Evolutionary conservation across 2,113 vertebrate species (phyloP), one percentile per base, ranked within the genome.

Genomic region (Anas platyrhynchos): DNA sequence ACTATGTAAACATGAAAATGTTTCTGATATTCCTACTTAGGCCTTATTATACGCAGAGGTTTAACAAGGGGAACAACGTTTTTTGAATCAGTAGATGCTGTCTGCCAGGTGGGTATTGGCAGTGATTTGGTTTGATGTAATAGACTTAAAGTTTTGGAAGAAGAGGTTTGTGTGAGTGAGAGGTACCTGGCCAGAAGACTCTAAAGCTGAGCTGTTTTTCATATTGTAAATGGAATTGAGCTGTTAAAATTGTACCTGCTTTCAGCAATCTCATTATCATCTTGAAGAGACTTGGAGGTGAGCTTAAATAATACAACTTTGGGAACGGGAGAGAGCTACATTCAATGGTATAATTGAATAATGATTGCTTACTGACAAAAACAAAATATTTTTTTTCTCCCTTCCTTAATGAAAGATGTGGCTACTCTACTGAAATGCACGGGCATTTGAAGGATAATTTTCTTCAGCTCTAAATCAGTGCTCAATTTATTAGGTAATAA

Each of bases 11-110:
- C 83, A 59, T n/a, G 56, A 61, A 67, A 89, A 76, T 80, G 32
- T 38, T 31, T 83, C 78, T 91, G 87, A 96, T 97, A 87, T 67
- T 95, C 88, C 86, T 89, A 69, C 89, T 62, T 77, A 71, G 68
- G 55, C 67, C 86, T 77, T 90, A 25, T 55, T 89, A 11, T 4
- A 16, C 13, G 9, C 38, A 82, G 27, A 69, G 52, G 23, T 77
- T 73, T 89, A 62, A 87, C 71, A 44, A 80, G 58, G 79, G 58
- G 20, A 86, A 46, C 34, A 54, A 44, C 80, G 77, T 62, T 83
- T 66, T 10, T 0, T 23, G 67, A 67, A 71, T 68, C 21, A 15
- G 62, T n/a, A 83, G 75, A 11, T 59, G 11, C 31, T 59, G 43
- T 55, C 73, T 88, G 65, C 43, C 36, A 55, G 17, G 41, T 68